Percentiles rank a stretch among this genome's conserved stretches.
These are phyloP conservation scores for Cremastobaeus sp. DNA, from an alignment of 2,888 invertebrate genomes.

Conservation along the genomic window DNA sequence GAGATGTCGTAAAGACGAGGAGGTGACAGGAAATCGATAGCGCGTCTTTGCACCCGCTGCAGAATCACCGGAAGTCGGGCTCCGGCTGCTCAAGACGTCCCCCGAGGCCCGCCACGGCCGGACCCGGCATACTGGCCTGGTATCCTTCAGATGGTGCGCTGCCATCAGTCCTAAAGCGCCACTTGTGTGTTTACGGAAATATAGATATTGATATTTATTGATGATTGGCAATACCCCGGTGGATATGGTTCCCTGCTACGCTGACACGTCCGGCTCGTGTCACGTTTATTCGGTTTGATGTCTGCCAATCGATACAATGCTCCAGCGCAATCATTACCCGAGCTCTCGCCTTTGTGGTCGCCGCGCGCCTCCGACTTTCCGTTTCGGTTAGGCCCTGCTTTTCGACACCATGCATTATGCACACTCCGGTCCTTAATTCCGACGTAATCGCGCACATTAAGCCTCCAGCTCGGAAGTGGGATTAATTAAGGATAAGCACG, in stretches of 20 bases:
- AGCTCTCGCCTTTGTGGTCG: too few relatives aligned
- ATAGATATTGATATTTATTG: conserved; percentile 61
- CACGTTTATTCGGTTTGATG: conserved; percentile 42
- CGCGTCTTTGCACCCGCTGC: conserved; percentile 53
- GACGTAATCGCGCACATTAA: too few relatives aligned
- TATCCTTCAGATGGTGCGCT: conserved; percentile 54
- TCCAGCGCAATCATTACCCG: background rate
- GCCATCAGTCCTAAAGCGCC: conserved; percentile 42
- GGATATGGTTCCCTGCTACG: conserved; percentile 54
- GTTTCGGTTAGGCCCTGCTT: too few relatives aligned
- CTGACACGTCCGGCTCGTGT: conserved; percentile 53
- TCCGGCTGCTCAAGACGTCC: conserved; percentile 20
- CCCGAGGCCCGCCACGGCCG: background rate
- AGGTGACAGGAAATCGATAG: conserved; percentile 77
- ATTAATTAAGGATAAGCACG: too few relatives aligned
- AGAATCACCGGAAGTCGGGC: conserved; percentile 36
- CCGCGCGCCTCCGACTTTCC: too few relatives aligned
- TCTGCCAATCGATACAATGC: conserved; percentile 24
- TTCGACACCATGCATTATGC: too few relatives aligned
- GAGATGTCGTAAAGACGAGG: conserved; percentile 77
- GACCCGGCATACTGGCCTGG: conserved; percentile 47
- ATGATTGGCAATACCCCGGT: conserved; percentile 50
- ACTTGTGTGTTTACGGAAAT: conserved; percentile 50
- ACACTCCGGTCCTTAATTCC: too few relatives aligned
- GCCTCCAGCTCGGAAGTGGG: too few relatives aligned